A percentile compares a stretch with the other conserved stretches of the same genome.
These are phyloP conservation scores for Leptogaster cylindrica DNA, from an alignment of 2,888 invertebrate species.

Conservation along the genomic window DNA sequence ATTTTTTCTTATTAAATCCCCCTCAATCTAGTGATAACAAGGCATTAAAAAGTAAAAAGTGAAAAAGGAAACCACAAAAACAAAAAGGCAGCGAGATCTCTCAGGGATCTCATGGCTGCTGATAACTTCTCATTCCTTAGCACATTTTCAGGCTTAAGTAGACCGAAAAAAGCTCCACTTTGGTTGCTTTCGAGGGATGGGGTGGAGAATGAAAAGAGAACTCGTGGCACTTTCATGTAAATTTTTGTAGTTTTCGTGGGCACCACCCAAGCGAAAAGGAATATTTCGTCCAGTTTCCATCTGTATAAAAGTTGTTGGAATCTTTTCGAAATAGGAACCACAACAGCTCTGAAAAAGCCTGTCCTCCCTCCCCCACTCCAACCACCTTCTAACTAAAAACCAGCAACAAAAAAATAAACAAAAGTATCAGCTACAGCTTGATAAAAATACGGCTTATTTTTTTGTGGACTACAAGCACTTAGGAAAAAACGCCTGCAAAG, in stretches of 20 bases:
- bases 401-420: slow-evolving; percentile 15
- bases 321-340: slow-evolving; percentile 13
- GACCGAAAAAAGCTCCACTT: slow-evolving; percentile 19
- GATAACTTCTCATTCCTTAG: slow-evolving; percentile 32
- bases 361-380: neutral
- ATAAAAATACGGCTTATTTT: too few relatives aligned
- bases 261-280: slow-evolving; percentile 23
- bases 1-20: slow-evolving; percentile 31
- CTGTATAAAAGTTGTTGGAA: slow-evolving; percentile 11
- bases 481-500: neutral
- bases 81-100: slow-evolving; percentile 13
- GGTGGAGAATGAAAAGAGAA: neutral
- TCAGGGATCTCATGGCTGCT: slow-evolving; percentile 12
- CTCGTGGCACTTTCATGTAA: slow-evolving; percentile 17
- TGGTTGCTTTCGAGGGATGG: neutral
- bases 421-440: too few relatives aligned
- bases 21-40: slow-evolving; percentile 33
- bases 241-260: slow-evolving; percentile 18
- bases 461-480: slow-evolving; percentile 18
- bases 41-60: slow-evolving; percentile 24
- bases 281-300: slow-evolving; percentile 20
- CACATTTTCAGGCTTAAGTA: slow-evolving; percentile 13
- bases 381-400: neutral
- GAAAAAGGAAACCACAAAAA: slow-evolving; percentile 16
- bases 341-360: slow-evolving; percentile 5